phyloP scores from a whole-genome alignment of 2,888 invertebrate genomes.

The Liopterus haemorrhoidalis region DNA sequence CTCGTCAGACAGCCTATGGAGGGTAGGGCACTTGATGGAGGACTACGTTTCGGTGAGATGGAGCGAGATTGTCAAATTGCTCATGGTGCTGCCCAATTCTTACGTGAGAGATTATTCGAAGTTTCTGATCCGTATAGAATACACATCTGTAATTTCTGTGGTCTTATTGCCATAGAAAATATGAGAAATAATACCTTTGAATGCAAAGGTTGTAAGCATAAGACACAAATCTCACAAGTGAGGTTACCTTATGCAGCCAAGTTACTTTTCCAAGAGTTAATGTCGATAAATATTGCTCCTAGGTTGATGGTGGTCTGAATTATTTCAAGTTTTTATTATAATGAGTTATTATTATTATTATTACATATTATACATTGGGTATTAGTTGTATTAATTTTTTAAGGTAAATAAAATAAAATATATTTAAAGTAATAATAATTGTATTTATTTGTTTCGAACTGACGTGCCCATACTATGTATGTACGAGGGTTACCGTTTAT shows the following conservation, averaged over 20 bases:
- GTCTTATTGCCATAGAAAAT: conserved; percentile 96
- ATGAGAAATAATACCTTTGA: conserved; percentile 97
- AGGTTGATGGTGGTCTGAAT: conserved; percentile 71
- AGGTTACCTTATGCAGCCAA: conserved; percentile 97
- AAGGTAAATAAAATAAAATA: conserved; percentile 1
- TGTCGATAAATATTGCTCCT: conserved; percentile 99
- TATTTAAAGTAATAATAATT: no score
- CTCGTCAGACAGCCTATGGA: conserved; percentile 99
- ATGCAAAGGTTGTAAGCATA: conserved; percentile 98
- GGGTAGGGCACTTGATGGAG: conserved; percentile 97
- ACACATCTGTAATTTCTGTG: conserved; percentile 97
- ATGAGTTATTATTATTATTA: no score
- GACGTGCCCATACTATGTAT: no score
- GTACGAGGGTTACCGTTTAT: no score
- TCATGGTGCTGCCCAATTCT: conserved; percentile 94
- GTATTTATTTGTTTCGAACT: not conserved
- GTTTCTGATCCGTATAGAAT: conserved; percentile 98
- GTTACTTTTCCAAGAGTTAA: conserved; percentile 95
- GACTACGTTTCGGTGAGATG: conserved; percentile 99
- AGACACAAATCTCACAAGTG: conserved; percentile 96
- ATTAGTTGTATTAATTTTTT: not conserved
- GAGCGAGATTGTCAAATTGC: conserved; percentile 99
- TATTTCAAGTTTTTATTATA: conserved; percentile 24
- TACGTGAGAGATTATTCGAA: conserved; percentile 94
- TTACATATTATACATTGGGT: no score